Base-by-base conservation (phyloP, 1,140 invertebrate genomes). In the Dolichoris vasculosae region DNA sequence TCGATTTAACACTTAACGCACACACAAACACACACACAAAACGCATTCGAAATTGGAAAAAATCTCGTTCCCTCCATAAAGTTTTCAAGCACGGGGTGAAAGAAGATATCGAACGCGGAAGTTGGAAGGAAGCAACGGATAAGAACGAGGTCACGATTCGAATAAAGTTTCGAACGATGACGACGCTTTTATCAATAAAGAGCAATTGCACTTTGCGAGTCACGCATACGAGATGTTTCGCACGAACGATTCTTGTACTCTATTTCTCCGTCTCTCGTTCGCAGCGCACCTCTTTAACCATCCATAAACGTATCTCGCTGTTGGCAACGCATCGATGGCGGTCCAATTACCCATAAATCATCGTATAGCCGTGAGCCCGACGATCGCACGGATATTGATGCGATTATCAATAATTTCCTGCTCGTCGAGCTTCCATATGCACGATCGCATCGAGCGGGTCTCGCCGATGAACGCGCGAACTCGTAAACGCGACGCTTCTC, bases 361-460 rank as follows among this genome's bases (percentile, higher is more conserved):
- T 91, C 30, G 32, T 88, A 86, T 86, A 81, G 82, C 86, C 46
- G 87, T 84, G 88, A 82, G 87, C 78, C 89, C 89, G 91, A 91
- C 89, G 89, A 91, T 92, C 88, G 86, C 89, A 86, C 88, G 89
- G 87, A 91, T 92, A 92, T 92, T 92, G 90, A 92, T 90, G 90
- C 88, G 89, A 92, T 91, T 91, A 91, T 92, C 91, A 91, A 92
- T 92, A 91, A 92, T 91, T 91, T 89, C 89, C 88, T 67, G 85
- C 83, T 86, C 32, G 64, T 35, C 83, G 77, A 83, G 79, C 77
- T 43, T 59, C 55, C 63, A n/a, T 76, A 30, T 67, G 48, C 63
- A 79, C 38, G 59, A 55, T 64, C 32, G 4, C 55, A 55, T 73
- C 67, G 81, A 80, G 43, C 76, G 67, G 83, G 43, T 85, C 77